A percentile compares a stretch with the other conserved stretches of the same genome.
Evolutionary conservation across 2,797 vertebrate genomes (phyloP).

Genomic region (Lacerta bilineata): DNA sequence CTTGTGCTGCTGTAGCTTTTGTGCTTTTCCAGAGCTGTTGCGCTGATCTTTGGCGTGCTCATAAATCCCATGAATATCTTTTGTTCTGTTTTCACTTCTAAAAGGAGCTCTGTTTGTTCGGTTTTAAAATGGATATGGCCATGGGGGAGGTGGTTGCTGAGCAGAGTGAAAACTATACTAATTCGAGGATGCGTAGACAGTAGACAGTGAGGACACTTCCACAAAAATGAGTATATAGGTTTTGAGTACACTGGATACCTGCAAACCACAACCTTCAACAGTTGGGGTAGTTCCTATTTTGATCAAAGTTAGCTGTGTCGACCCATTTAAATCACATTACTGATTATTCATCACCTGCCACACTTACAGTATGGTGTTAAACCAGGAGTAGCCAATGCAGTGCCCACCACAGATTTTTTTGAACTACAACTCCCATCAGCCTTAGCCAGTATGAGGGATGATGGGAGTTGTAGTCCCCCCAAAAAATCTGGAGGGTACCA

Average conservation of each 20-base stretch:
- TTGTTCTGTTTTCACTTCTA: constrained; percentile 20
- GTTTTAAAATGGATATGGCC: neutral
- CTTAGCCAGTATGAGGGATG: too few relatives aligned
- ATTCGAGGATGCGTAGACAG: neutral
- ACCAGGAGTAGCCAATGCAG: too few relatives aligned
- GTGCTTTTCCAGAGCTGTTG: constrained; percentile 35
- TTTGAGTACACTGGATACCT: neutral
- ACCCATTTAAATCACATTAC: neutral
- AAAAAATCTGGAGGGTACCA: neutral
- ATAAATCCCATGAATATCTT: constrained; percentile 57
- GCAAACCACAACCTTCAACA: neutral
- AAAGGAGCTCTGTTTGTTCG: neutral
- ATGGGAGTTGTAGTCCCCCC: too few relatives aligned
- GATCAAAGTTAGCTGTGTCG: neutral
- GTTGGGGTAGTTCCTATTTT: neutral
- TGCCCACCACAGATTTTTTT: too few relatives aligned
- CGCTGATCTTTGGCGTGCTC: constrained; percentile 42
- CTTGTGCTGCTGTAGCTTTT: constrained; percentile 35
- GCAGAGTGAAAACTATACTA: neutral
- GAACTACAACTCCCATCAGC: too few relatives aligned
- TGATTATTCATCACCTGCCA: neutral
- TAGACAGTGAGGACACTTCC: neutral
- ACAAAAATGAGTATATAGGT: neutral
- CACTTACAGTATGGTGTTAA: neutral
- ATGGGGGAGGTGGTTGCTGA: neutral